Evolutionary conservation across 2,888 invertebrate genomes (phyloP).

Genomic region (Acanthosoma haemorrhoidale): DNA sequence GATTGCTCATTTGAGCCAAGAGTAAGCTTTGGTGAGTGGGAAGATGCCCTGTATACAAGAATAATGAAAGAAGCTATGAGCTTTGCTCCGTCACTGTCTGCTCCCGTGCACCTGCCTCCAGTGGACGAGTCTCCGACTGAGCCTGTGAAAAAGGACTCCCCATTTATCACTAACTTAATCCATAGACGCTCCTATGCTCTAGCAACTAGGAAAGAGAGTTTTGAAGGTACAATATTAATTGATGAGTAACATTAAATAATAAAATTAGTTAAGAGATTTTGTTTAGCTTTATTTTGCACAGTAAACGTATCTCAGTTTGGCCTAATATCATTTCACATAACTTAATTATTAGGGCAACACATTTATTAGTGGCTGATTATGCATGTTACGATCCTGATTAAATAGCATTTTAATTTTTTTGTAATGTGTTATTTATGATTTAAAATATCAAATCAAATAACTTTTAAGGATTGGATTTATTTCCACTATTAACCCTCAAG

Average conservation of each 20-base stretch:
- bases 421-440: too few species aligned
- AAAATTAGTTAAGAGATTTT: too few species aligned
- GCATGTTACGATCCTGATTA: too few species aligned
- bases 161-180: constrained; percentile 31
- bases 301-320: too few species aligned
- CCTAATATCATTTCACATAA: too few species aligned
- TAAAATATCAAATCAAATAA: too few species aligned
- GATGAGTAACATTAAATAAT: background rate
- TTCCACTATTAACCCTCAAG: too few species aligned
- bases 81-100: constrained; percentile 40
- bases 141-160: constrained; percentile 21
- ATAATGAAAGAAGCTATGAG: constrained; percentile 43
- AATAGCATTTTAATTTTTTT: too few species aligned
- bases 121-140: constrained; percentile 36
- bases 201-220: constrained; percentile 39
- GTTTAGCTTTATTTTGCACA: too few species aligned
- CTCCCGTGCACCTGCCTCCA: constrained; percentile 38
- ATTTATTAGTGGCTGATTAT: too few species aligned
- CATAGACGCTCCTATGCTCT: constrained; percentile 39
- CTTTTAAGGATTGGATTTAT: too few species aligned
- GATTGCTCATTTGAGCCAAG: constrained; percentile 28
- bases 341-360: too few species aligned
- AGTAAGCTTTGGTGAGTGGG: constrained; percentile 33
- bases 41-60: constrained; percentile 40
- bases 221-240: constrained; percentile 36